Evolutionary conservation across 2,113 vertebrate species (phyloP).

Genomic region (Cettia cetti): DNA sequence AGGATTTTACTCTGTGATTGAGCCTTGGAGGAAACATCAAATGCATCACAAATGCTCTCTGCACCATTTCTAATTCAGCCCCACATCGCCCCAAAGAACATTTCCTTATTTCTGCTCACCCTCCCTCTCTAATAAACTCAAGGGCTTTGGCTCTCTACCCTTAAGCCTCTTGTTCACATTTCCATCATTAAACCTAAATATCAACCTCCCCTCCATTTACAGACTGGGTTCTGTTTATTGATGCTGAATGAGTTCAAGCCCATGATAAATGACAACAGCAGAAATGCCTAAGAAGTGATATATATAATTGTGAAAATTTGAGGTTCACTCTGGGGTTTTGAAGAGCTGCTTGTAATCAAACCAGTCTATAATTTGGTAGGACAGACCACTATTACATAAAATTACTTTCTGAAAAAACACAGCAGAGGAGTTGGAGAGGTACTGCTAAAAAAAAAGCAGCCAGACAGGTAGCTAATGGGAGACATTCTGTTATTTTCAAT

Average conservation of each 20-base stretch:
- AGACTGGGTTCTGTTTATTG: not conserved
- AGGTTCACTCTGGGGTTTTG: not conserved
- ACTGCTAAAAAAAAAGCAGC: not conserved
- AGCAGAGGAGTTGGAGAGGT: not conserved
- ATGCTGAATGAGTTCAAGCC: not conserved
- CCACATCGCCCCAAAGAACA: not conserved
- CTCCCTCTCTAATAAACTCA: not conserved
- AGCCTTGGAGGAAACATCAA: not conserved
- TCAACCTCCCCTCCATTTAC: not conserved
- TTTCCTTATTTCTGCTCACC: not conserved
- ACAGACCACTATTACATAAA: not conserved
- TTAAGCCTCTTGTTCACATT: not conserved
- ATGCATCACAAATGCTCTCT: not conserved
- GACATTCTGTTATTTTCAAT: not conserved
- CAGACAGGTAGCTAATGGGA: not conserved
- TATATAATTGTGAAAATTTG: not conserved
- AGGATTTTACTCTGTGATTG: not conserved
- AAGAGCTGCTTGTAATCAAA: not conserved
- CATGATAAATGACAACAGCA: not conserved
- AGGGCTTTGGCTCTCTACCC: not conserved
- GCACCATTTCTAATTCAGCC: not conserved
- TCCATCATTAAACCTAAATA: not conserved
- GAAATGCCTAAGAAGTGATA: not conserved
- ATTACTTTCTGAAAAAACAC: not conserved
- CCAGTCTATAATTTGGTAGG: not conserved